phyloP scores from a whole-genome alignment of 92 coral and sea anemone species.

The Pocillopora grandis region DNA sequence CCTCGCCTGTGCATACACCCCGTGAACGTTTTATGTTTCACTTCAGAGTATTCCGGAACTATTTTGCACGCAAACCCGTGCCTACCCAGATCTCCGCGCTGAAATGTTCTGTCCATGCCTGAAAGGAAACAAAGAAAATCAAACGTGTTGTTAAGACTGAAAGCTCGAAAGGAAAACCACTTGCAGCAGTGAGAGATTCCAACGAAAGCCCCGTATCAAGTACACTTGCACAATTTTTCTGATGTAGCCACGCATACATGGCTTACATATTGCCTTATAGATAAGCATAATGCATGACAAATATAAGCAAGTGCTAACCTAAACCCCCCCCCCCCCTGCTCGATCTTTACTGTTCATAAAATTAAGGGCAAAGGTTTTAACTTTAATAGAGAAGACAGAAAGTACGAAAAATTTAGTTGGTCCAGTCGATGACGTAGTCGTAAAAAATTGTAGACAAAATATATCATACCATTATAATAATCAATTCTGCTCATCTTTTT shows the following conservation, averaged over 20 bases:
- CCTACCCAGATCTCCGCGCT: constrained; percentile 84
- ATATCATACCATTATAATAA: constrained; percentile 81
- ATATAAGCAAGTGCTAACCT: no score
- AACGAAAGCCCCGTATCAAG: neutral
- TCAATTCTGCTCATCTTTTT: constrained; percentile 98
- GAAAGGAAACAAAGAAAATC: neutral
- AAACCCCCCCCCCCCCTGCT: no score
- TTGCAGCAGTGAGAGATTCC: neutral
- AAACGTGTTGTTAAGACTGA: neutral
- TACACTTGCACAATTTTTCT: neutral
- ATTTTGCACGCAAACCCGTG: constrained; percentile 95
- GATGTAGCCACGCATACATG: no score
- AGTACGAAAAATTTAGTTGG: no score
- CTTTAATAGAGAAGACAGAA: no score
- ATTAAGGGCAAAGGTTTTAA: no score
- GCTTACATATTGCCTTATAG: no score
- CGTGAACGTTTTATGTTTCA: constrained; percentile 68
- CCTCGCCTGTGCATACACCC: constrained; percentile 94
- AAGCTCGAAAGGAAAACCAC: neutral
- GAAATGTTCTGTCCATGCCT: constrained; percentile 97
- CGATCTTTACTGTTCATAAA: no score
- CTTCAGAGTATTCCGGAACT: constrained; percentile 94
- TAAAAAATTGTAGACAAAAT: neutral
- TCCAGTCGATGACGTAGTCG: no score
- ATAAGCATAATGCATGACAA: no score